Evolutionary conservation across 2,113 vertebrate species (phyloP), one percentile per base, ranked within the genome.

Genomic region (Urocitellus parryii): DNA sequence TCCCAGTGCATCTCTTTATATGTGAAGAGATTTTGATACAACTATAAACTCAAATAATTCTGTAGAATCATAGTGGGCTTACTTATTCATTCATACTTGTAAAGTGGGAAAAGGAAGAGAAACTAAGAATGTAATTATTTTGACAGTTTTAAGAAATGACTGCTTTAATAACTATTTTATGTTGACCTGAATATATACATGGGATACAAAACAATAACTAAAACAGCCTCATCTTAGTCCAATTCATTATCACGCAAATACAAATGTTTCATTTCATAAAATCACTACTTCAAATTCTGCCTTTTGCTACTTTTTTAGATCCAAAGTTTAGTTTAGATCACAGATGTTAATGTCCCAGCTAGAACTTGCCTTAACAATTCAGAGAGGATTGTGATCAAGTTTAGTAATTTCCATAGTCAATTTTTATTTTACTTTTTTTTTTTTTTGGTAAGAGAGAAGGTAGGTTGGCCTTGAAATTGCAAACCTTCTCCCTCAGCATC

Each of bases 261-360:
- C 34, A 70, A 45, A 95, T 68, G 18, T 84, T 92, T 87, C 61
- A 87, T 78, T 88, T 94, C 78, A 96, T 34, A 92, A 94, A 96
- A 88, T 79, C 72, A 72, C 37, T 22, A 73, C 83, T 93, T 86
- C 16, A 39, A 84, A 63, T 18, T 68, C 85, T 37, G 48, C 32
- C 63, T 88, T 96, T 84, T 56, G 37, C 24, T 90, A 53, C 22
- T 70, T 85, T 45, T 84, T 82, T 45, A 84, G 45, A 73, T 32
- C 70, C 70, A 76, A 7, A 53, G 22, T 72, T 61, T 63, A 70
- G 22, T 68, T 83, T 86, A 92, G 85, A 88, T 87, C n/a, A 27
- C 29, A 77, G 77, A 58, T 68, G 72, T 45, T 72, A 95, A 67
- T 80, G 80, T 81, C 61, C 34, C 95, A 42, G 13, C 53, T 94